These are phyloP conservation scores for Fulica atra DNA, from an alignment of 2,113 vertebrate species.

Conservation along the genomic window DNA sequence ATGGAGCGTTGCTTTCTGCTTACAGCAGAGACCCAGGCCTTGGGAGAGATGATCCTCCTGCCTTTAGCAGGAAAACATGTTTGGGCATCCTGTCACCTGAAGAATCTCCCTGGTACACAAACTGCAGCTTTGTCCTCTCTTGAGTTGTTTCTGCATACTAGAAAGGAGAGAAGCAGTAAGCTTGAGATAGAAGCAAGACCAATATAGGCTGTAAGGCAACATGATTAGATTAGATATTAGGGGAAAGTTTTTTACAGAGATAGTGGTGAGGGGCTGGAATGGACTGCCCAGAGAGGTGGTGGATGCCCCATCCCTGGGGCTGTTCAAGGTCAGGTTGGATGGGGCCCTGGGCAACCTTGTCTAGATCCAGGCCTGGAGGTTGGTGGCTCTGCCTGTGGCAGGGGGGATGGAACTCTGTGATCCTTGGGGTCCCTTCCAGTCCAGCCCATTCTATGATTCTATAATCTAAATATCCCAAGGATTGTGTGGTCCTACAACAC, in stretches of 20 bases:
- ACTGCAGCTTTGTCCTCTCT: not conserved
- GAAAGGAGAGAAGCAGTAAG: not conserved
- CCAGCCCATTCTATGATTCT: no score
- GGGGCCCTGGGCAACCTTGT: no score
- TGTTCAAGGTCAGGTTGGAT: no score
- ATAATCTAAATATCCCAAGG: not conserved
- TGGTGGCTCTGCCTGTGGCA: no score
- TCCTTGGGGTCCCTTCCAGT: no score
- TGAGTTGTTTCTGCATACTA: not conserved
- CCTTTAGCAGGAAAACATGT: not conserved
- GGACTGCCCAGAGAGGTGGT: no score
- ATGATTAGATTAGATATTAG: no score
- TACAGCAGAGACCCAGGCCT: not conserved
- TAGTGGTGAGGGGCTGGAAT: no score
- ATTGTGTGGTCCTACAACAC: fast-evolving
- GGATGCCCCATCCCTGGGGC: no score
- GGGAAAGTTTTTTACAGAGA: no score
- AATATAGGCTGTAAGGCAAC: not conserved
- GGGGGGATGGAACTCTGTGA: no score
- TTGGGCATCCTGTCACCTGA: not conserved
- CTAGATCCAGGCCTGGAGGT: no score
- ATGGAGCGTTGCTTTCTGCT: not conserved
- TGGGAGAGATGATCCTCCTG: not conserved
- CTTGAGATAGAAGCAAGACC: not conserved
- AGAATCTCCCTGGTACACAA: not conserved